phyloP scores from a whole-genome alignment of 2,888 invertebrate genomes.

The Piscicola geometra region DNA sequence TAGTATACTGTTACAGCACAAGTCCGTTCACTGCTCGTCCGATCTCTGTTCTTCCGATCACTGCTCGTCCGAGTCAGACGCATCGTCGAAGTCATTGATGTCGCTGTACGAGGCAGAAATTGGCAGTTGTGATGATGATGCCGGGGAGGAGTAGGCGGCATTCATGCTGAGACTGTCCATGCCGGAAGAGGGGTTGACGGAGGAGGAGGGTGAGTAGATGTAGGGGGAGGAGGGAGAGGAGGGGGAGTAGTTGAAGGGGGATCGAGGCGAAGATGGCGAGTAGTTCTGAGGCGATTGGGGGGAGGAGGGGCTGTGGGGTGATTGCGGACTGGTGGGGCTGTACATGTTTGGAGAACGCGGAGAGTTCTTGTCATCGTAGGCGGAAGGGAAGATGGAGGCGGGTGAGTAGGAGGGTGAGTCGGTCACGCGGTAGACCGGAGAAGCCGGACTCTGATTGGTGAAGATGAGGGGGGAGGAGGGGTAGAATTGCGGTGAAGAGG shows the following conservation, averaged over 20 bases:
- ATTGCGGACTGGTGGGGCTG: slow-evolving; percentile 59
- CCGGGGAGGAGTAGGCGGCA: neutral
- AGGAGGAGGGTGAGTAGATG: slow-evolving; percentile 47
- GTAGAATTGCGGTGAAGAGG: slow-evolving; percentile 58
- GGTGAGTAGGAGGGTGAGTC: slow-evolving; percentile 56
- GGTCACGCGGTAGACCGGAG: slow-evolving; percentile 47
- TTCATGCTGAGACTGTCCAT: neutral
- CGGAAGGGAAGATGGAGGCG: slow-evolving; percentile 62
- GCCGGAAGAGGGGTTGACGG: neutral
- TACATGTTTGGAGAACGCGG: slow-evolving; percentile 57
- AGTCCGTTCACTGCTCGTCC: too few species aligned
- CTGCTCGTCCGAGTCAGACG: neutral
- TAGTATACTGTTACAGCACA: too few species aligned
- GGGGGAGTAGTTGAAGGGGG: slow-evolving; percentile 62
- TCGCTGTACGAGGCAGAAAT: neutral
- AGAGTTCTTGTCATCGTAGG: slow-evolving; percentile 47
- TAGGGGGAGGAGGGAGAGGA: slow-evolving; percentile 45
- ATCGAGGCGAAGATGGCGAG: slow-evolving; percentile 58
- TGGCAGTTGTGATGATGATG: neutral
- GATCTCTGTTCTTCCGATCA: neutral
- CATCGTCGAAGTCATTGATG: neutral
- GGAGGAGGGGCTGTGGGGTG: slow-evolving; percentile 48
- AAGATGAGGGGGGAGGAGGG: slow-evolving; percentile 48
- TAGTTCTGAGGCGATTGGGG: slow-evolving; percentile 55
- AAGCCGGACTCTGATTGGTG: slow-evolving; percentile 64